phyloP scores from a whole-genome alignment of 1,140 invertebrate species.

The Lordiphosa mommai region DNA sequence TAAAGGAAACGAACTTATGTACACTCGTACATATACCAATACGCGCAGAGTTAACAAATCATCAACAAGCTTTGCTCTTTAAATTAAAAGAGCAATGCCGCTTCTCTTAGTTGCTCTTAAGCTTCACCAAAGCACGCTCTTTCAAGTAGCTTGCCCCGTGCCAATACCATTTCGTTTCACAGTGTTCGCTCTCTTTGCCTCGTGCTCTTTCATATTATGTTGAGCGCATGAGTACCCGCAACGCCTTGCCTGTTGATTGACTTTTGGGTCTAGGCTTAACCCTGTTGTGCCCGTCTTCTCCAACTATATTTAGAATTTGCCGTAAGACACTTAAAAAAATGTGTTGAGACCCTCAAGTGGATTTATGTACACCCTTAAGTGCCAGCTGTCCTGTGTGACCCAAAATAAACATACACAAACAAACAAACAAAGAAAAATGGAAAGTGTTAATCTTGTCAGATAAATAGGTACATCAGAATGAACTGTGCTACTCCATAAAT shows the following conservation, averaged over 20 bases:
- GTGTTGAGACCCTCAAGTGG: constrained; percentile 51
- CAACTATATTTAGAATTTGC: constrained; percentile 21
- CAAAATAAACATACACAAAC: constrained; percentile 27
- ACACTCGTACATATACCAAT: no score
- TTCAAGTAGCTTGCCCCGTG: neutral
- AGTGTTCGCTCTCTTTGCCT: neutral
- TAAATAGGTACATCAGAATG: constrained; percentile 20
- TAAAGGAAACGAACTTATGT: no score
- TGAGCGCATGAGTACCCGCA: neutral
- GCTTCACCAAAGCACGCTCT: neutral
- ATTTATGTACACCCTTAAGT: constrained; percentile 1
- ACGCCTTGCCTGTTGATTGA: constrained; percentile 20
- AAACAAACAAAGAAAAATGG: constrained; percentile 3
- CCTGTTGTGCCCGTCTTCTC: constrained; percentile 1
- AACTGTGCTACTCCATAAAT: constrained; percentile 21
- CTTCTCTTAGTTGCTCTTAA: neutral
- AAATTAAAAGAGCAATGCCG: neutral
- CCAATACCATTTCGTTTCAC: neutral
- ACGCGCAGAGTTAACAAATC: neutral
- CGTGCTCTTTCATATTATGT: constrained; percentile 7
- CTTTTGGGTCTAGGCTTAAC: constrained; percentile 5
- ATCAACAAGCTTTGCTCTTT: neutral
- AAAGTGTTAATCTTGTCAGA: constrained; percentile 30
- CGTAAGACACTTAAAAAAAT: constrained; percentile 11
- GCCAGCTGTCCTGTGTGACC: constrained; percentile 29